These are phyloP conservation scores for Zapornia atra DNA, from an alignment of 2,113 vertebrate genomes.

Conservation along the genomic window DNA sequence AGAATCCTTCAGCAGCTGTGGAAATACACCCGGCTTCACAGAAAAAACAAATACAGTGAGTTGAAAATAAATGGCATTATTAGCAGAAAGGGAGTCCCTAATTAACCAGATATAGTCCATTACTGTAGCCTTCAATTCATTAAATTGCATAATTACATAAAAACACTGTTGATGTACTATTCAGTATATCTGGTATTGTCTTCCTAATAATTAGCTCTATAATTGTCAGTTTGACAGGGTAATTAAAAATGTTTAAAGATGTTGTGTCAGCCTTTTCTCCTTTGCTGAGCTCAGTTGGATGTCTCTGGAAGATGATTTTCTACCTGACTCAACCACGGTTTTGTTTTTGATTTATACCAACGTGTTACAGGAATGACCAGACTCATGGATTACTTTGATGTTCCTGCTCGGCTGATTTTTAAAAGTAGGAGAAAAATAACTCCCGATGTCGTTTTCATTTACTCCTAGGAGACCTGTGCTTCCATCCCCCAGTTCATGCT, in stretches of 20 bases:
- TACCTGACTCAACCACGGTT: not conserved
- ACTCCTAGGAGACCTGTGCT: not conserved
- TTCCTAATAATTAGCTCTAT: slow-evolving; percentile 81
- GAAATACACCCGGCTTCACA: slow-evolving; percentile 9
- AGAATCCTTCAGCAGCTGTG: slow-evolving; percentile 12
- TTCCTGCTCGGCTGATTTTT: not conserved
- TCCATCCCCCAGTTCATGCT: not conserved
- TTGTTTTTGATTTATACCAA: slow-evolving; percentile 29
- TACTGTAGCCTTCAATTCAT: slow-evolving; percentile 83
- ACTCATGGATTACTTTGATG: slow-evolving; percentile 49
- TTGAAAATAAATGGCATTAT: slow-evolving; percentile 76
- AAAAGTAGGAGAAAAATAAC: slow-evolving; percentile 14
- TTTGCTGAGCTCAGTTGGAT: slow-evolving; percentile 38
- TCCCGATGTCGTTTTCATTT: not conserved
- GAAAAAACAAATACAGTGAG: slow-evolving; percentile 61
- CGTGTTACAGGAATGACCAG: slow-evolving; percentile 14
- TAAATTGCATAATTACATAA: slow-evolving; percentile 83
- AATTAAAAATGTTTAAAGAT: slow-evolving; percentile 85
- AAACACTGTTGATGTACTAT: slow-evolving; percentile 73
- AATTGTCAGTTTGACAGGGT: slow-evolving; percentile 85
- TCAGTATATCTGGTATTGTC: slow-evolving; percentile 80
- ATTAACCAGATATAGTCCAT: slow-evolving; percentile 82
- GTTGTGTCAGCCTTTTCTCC: slow-evolving; percentile 68
- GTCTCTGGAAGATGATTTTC: slow-evolving; percentile 47
- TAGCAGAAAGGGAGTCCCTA: slow-evolving; percentile 79